These are phyloP conservation scores for Lamellibrachia satsuma DNA, from an alignment of 2,888 invertebrate species.

Conservation along the genomic window DNA sequence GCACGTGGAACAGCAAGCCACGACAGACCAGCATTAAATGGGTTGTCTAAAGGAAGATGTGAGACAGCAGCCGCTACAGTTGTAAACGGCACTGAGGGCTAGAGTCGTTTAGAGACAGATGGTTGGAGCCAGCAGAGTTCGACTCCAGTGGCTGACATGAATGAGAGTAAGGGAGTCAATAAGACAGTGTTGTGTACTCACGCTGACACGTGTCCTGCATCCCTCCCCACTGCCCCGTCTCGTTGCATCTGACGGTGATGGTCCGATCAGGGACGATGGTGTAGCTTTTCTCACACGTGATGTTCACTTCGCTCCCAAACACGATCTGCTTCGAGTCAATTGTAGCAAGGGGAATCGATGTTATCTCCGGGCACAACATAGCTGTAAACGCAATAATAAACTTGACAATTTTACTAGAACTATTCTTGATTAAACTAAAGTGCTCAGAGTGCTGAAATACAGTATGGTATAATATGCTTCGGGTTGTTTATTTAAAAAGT, in stretches of 20 bases:
- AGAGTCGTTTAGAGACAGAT: too few relatives aligned
- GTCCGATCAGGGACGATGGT: not conserved
- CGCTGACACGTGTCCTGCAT: not conserved
- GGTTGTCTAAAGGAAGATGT: too few relatives aligned
- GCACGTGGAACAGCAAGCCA: too few relatives aligned
- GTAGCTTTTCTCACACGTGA: not conserved
- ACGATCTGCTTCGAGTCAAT: not conserved
- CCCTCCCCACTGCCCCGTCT: not conserved
- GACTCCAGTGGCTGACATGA: too few relatives aligned
- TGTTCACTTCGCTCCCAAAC: not conserved
- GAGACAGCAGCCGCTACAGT: too few relatives aligned
- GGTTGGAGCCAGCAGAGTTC: too few relatives aligned
- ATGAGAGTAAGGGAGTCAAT: too few relatives aligned
- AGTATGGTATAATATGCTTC: not conserved
- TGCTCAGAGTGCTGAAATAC: not conserved
- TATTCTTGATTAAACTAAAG: not conserved
- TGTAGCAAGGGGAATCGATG: not conserved
- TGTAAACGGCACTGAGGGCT: too few relatives aligned
- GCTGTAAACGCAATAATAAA: not conserved
- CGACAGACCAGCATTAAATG: too few relatives aligned
- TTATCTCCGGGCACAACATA: not conserved
- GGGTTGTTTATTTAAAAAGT: too few relatives aligned
- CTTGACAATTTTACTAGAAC: not conserved
- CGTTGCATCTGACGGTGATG: not conserved
- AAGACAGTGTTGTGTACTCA: not conserved